Base-by-base conservation (phyloP, 2,113 vertebrate species). In the Gnathonemus longibarbis region DNA sequence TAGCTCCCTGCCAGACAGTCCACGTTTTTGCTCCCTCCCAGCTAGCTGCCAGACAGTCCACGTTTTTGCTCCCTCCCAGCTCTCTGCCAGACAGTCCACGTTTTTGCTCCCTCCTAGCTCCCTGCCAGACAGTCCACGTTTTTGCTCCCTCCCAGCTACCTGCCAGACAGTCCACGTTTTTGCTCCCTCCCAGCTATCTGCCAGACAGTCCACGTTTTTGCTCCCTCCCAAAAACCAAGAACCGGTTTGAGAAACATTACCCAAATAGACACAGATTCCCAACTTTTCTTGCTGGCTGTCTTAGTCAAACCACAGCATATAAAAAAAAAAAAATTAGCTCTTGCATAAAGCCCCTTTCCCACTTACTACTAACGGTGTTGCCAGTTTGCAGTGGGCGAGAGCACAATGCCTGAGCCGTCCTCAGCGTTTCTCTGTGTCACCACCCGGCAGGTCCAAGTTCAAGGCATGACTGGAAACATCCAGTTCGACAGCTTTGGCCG, bases 401-500 rank as follows among this genome's bases (percentile, higher is more conserved):
- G 46, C 10, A 21, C 13, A 87, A 35, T 56, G 85, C 15, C 48
- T 21, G 31, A 48, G 13, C 13, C 4, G 15, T 24, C 42, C 46
- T 19, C 91, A 56, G 89, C 91, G 90, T 88, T 91, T 92, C 50
- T 88, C 93, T 93, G 50, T 95, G 90, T 88, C 90, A 90, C 92
- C 91, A 46, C 88, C 53, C 89, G 91, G 70, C 94, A 99, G 98
- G 98, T 99, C 53, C 97, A 98, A 96, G 97, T 99, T 56, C 97
- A 98, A 92, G 98, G 98, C 89, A 99, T 99, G 98, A 99, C 98
- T 84, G 98, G 98, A 91, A 99, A 99, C 91, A 98, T 99, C 93
- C 98, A 99, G 93, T 99, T 99, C 6, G 98, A 99, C 95, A 99
- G 97, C 93, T 99, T 98, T 3, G 98, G 98, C 90, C 97, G 98